These are phyloP conservation scores for Phylloscopus trochiloides DNA, from an alignment of 2,113 vertebrate genomes.

Conservation along the genomic window DNA sequence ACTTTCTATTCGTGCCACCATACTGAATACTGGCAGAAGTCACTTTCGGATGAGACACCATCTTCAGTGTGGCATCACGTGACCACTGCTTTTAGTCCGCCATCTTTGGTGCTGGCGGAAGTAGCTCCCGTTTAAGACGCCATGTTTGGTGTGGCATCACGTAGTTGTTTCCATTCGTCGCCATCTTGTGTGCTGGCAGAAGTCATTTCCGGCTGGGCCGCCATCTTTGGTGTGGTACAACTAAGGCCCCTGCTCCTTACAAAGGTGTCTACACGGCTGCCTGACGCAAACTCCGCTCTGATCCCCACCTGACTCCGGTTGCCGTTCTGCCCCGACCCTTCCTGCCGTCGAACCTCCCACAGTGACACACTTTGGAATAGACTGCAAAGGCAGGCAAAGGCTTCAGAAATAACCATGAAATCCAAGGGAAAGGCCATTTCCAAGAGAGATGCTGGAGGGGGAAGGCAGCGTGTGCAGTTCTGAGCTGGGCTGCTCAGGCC, in stretches of 20 bases:
- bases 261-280: accelerated
- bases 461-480: not conserved
- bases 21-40: not conserved
- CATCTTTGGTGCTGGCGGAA: not conserved
- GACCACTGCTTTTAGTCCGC: accelerated
- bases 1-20: no score
- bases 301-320: accelerated
- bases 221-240: not conserved
- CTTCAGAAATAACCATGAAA: not conserved
- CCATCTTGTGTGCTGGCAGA: not conserved
- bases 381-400: not conserved
- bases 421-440: not conserved
- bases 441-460: not conserved
- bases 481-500: not conserved
- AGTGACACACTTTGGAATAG: not conserved
- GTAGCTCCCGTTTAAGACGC: accelerated
- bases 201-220: accelerated
- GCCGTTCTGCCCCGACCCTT: not conserved
- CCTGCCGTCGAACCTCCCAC: not conserved
- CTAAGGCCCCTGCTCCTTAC: accelerated
- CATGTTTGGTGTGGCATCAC: not conserved
- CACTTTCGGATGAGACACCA: accelerated
- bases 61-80: not conserved
- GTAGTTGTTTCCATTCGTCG: accelerated
- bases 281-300: accelerated